Percentiles rank a stretch among this genome's conserved stretches.
Evolutionary conservation across 2,797 vertebrate genomes (phyloP).

Genomic region (Sternarchorhynchus goeldii): DNA sequence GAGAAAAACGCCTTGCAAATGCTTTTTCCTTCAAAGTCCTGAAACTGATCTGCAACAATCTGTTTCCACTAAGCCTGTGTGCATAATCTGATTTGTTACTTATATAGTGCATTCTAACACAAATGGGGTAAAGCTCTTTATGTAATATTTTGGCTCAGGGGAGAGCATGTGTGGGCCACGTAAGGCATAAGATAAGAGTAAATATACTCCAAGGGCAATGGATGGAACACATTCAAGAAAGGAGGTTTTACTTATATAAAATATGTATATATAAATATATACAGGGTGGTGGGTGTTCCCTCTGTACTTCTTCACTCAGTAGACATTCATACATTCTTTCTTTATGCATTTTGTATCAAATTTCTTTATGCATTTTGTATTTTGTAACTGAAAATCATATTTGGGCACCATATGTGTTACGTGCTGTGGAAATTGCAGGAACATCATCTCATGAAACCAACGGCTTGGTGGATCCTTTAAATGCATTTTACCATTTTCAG

Average conservation of each 20-base stretch:
- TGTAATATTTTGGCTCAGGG: conserved; percentile 54
- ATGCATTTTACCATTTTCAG: conserved; percentile 14
- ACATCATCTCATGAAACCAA: neutral
- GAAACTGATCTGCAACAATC: conserved; percentile 50
- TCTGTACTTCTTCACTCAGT: neutral
- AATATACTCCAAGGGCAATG: conserved; percentile 42
- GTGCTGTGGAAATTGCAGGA: neutral
- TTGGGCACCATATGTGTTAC: conserved; percentile 4
- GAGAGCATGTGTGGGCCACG: conserved; percentile 45
- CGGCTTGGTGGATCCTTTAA: conserved; percentile 10
- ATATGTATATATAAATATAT: neutral
- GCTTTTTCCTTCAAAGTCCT: conserved; percentile 21
- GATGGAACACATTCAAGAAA: conserved; percentile 35
- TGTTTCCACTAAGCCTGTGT: conserved; percentile 55
- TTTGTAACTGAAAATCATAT: conserved; percentile 1
- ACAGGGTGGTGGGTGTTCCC: conserved; percentile 28
- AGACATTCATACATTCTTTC: conserved; percentile 29
- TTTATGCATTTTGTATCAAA: conserved; percentile 9
- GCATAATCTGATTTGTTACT: conserved; percentile 58
- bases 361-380: conserved; percentile 11
- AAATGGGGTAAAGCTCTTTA: conserved; percentile 59
- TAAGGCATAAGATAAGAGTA: conserved; percentile 50
- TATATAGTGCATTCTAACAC: conserved; percentile 51
- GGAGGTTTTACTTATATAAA: conserved; percentile 24
- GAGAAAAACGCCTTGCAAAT: conserved; percentile 7